Evolutionary conservation across 2,797 vertebrate genomes (phyloP), one percentile per base, ranked within the genome.

Genomic region (Chloroceryle amazona): DNA sequence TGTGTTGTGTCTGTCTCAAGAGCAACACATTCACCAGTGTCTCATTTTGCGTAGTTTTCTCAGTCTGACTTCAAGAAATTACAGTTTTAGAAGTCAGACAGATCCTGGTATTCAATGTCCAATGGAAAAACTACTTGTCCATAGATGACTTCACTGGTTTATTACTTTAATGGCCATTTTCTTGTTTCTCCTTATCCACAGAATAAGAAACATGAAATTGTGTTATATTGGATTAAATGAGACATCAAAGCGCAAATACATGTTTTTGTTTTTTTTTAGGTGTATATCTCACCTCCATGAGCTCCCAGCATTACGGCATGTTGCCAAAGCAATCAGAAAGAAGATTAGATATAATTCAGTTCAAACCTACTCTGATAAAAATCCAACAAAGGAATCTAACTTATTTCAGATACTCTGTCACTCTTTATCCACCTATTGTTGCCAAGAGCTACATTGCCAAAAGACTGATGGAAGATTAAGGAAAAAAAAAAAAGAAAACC

Each of bases 321-420:
- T 72, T 88, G 68, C 82, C 92, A 82, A 54, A 49, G 79, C 76
- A 84, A 55, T 37, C 79, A 76, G 61, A 75, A 80, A 80, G 47
- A 72, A 81, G 81, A 95, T 91, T 86, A 92, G 86, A 73, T 42
- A 66, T 71, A 89, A 94, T 85, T 81, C 83, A 82, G 83, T 72
- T 89, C 21, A 72, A 79, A 93, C 60, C 57, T 70, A 41, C 29
- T 60, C 81, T 75, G 75, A 92, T 90, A 91, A 95, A 66, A 91
- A 91, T 58, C 79, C 61, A 93, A n/a, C 83, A 90, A 93, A 90
- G 25, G 41, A 87, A 80, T 91, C 51, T 68, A 73, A 89, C 89
- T 95, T 93, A 88, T 58, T 89, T 86, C 82, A 84, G 85, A 85
- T 75, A 86, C 29, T 83, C 79, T 87, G 44, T 88, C 78, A 80